phyloP scores from a whole-genome alignment of 2,797 vertebrate genomes.

The Sebastolobus altivelis region DNA sequence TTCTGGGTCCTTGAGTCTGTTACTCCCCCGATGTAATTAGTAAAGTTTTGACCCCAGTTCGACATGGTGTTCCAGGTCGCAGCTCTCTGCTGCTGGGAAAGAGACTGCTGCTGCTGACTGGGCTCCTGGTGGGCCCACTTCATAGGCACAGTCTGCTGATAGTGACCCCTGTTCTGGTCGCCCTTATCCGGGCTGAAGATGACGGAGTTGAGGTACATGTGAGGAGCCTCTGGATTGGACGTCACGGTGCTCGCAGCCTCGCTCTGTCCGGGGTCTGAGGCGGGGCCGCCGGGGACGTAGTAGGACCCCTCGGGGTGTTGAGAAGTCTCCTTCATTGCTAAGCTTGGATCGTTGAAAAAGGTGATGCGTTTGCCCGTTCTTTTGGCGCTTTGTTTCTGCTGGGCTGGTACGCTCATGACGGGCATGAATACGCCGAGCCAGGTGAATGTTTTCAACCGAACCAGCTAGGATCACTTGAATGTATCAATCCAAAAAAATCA shows the following conservation, averaged over 20 bases:
- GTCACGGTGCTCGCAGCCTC: slow-evolving; percentile 78
- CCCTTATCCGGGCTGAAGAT: slow-evolving; percentile 92
- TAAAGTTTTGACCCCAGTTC: slow-evolving; percentile 89
- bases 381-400: slow-evolving; percentile 93
- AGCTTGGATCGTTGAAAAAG: slow-evolving; percentile 90
- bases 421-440: slow-evolving; percentile 76
- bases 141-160: slow-evolving; percentile 91
- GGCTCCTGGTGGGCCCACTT: slow-evolving; percentile 92
- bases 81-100: slow-evolving; percentile 84
- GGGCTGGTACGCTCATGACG: slow-evolving; percentile 96
- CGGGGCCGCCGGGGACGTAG: slow-evolving; percentile 84
- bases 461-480: slow-evolving; percentile 19
- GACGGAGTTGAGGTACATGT: slow-evolving; percentile 88
- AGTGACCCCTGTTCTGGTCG: slow-evolving; percentile 88
- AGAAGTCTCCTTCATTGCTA: slow-evolving; percentile 88
- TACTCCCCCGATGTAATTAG: slow-evolving; percentile 84
- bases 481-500: slow-evolving; percentile 10
- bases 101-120: slow-evolving; percentile 81
- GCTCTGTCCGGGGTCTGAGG: slow-evolving; percentile 84
- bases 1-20: slow-evolving; percentile 76
- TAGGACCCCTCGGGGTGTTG: slow-evolving; percentile 90
- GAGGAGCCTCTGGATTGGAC: slow-evolving; percentile 79
- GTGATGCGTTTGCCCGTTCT: slow-evolving; percentile 93
- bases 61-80: slow-evolving; percentile 86
- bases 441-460: slow-evolving; percentile 36